Evolutionary conservation across 2,113 vertebrate genomes (phyloP).

Genomic region (Myotis davidii): DNA sequence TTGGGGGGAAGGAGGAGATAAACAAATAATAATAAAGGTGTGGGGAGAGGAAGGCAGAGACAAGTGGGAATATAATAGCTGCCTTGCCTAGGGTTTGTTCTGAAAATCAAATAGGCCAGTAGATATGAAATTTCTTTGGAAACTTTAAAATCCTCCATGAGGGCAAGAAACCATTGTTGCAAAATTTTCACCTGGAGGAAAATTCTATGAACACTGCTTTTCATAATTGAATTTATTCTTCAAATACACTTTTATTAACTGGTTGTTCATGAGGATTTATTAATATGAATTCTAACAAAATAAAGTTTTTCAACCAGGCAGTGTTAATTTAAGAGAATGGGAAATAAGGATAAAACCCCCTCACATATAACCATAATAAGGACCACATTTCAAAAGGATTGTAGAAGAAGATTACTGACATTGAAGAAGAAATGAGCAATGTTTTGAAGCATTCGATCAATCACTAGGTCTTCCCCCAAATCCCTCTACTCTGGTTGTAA

Average conservation of each 20-base stretch:
- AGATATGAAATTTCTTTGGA: neutral
- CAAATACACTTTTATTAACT: neutral
- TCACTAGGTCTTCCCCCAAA: neutral
- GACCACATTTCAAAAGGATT: neutral
- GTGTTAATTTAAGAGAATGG: neutral
- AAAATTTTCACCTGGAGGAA: neutral
- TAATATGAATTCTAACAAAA: neutral
- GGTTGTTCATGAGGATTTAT: neutral
- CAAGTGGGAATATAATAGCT: neutral
- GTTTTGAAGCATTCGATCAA: neutral
- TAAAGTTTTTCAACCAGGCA: neutral
- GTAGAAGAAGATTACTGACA: neutral
- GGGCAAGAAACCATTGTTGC: neutral
- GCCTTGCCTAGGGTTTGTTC: neutral
- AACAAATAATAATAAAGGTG: neutral
- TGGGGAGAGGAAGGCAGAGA: neutral
- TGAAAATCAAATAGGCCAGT: neutral
- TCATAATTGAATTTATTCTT: neutral
- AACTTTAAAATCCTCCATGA: neutral
- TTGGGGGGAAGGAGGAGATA: neutral
- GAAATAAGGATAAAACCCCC: neutral
- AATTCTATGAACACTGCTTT: neutral
- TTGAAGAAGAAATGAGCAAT: neutral
- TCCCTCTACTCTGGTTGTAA: neutral
- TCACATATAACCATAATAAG: neutral